phyloP scores from a whole-genome alignment of 1,140 invertebrate genomes.

The Samia ricini region DNA sequence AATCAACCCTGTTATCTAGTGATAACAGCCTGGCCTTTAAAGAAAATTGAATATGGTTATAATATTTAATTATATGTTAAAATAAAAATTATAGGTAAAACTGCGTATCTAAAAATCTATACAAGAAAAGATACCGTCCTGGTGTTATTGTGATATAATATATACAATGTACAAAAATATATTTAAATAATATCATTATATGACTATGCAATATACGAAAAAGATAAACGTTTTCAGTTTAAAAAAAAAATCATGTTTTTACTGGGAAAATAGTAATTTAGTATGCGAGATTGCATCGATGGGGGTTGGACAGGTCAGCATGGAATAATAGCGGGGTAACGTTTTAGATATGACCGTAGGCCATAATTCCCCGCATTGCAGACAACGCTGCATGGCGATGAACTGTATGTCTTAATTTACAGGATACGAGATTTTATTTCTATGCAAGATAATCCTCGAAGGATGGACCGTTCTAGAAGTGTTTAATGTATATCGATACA shows the following conservation, averaged over 20 bases:
- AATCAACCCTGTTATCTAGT: too few species aligned
- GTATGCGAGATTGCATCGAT: slow-evolving; percentile 27
- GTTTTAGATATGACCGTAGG: slow-evolving; percentile 32
- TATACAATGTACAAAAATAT: not conserved
- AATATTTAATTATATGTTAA: too few species aligned
- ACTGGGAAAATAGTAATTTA: slow-evolving; percentile 9
- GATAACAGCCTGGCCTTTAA: too few species aligned
- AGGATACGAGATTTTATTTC: not conserved
- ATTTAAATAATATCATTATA: too few species aligned
- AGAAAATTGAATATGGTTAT: too few species aligned
- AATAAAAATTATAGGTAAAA: too few species aligned
- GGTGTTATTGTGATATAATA: too few species aligned
- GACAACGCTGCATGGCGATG: slow-evolving; percentile 30
- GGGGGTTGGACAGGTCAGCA: not conserved
- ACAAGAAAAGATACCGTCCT: too few species aligned
- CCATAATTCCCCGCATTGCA: slow-evolving; percentile 43
- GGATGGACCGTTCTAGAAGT: too few species aligned
- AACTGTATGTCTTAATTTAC: slow-evolving; percentile 9
- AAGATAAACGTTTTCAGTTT: not conserved
- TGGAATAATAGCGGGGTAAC: slow-evolving; percentile 3
- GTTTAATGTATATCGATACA: too few species aligned
- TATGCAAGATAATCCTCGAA: not conserved
- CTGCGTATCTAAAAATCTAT: too few species aligned
- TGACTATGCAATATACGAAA: not conserved
- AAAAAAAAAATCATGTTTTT: not conserved